These are phyloP conservation scores for honey bee (Apis mellifera) DNA, from an alignment of 1,140 invertebrate genomes.

Conservation along the genomic window DNA sequence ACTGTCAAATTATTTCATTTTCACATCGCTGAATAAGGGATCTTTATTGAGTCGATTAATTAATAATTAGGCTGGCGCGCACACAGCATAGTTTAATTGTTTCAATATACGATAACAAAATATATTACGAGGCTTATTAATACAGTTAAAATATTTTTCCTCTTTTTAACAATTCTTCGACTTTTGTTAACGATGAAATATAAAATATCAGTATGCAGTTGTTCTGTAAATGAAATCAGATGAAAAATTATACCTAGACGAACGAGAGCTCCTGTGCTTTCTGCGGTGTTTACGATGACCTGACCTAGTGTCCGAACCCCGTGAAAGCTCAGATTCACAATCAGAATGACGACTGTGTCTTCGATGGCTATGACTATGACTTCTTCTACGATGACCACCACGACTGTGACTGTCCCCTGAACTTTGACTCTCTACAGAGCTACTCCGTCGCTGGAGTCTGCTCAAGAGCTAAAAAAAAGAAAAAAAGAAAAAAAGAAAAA, in stretches of 20 bases:
- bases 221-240: neutral
- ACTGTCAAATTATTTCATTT: conserved; percentile 30
- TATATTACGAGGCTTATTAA: conserved; percentile 28
- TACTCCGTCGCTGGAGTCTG: conserved; percentile 81
- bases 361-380: conserved; percentile 85
- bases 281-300: conserved; percentile 87
- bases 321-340: conserved; percentile 93
- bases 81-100: conserved; percentile 16
- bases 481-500: neutral
- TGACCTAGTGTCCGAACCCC: conserved; percentile 88
- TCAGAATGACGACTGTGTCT: conserved; percentile 91
- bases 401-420: conserved; percentile 83
- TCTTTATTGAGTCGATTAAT: conserved; percentile 45
- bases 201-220: neutral
- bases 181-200: neutral
- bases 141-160: neutral
- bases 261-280: conserved; percentile 82
- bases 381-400: conserved; percentile 77
- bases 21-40: conserved; percentile 12
- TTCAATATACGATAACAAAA: neutral
- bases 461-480: conserved; percentile 74
- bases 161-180: neutral
- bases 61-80: conserved; percentile 25
- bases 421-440: conserved; percentile 92
- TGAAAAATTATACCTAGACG: conserved; percentile 72